Evolutionary conservation across 2,888 invertebrate species (phyloP), one percentile per base, ranked within the genome.

Genomic region (Agrotis clavis): DNA sequence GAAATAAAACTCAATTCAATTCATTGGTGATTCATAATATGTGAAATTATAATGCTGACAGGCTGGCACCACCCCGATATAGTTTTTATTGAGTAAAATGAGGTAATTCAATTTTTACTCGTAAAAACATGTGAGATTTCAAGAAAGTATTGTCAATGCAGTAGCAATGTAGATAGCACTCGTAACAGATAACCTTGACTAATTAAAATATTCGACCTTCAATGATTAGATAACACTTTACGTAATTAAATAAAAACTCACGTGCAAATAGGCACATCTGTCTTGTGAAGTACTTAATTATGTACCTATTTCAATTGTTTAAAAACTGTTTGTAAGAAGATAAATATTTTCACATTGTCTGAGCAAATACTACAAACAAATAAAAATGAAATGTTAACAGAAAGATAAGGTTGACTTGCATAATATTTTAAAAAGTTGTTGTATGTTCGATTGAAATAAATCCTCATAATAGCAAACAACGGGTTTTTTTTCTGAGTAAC

Each of bases 191-290:
- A 63, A 70, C 71, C 71, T 71, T 80, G 68, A 77, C 51, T 69
- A 75, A 75, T 71, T 77, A 56, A 71, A 60, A 70, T 82, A 68
- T 67, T 68, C 67, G 51, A 77, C 71, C 81, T 74, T 70, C 64
- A 30, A 21, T 57, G 77, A 77, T 80, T 50, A 80, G 80, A 77
- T 80, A 77, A 51, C 18, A 74, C 14, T 54, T 69, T 59, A 56
- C 19, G 54, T 82, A 68, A 77, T 73, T 69, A 67, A 77, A 75
- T 63, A 72, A 72, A 47, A 50, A 13, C 45, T 74, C 19, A 13
- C 53, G 35, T 41, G 5, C 53, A 57, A 65, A 64, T 3, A 41
- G 13, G 19, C 25, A n/a, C 41, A 41, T 60, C 51, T 62, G 7
- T 56, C 21, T 13, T 41, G 9, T 41, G 11, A 41, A 41, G 41